Percentiles rank a stretch among this genome's conserved stretches.
Conservation (phyloP, 2,797 vertebrate genomes). For the Cynopterus sphinx region DNA sequence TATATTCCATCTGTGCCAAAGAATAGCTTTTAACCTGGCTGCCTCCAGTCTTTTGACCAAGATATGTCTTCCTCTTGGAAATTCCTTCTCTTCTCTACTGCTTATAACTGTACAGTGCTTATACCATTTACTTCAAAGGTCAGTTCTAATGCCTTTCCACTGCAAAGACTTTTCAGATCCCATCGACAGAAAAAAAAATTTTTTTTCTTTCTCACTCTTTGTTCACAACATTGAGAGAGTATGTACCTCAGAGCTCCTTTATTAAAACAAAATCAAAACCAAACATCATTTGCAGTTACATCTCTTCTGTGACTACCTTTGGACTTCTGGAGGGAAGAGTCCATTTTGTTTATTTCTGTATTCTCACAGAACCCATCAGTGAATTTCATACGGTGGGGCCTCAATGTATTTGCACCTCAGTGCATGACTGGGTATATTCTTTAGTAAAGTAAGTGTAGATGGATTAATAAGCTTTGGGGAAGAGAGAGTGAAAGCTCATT, state of each 20-base stretch:
- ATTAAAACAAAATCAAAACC: not conserved
- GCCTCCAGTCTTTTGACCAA: not conserved
- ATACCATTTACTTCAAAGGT: not conserved
- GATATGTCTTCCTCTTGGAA: not conserved
- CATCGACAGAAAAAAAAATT: not conserved
- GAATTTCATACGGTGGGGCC: not conserved
- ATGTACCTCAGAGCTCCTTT: not conserved
- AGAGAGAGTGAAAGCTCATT: slow-evolving; percentile 38
- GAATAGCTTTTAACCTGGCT: not conserved
- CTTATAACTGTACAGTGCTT: not conserved
- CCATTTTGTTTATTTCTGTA: slow-evolving; percentile 4
- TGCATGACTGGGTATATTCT: not conserved
- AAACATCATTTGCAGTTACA: not conserved
- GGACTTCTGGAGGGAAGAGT: not conserved
- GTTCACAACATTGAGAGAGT: not conserved
- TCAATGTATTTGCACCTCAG: not conserved
- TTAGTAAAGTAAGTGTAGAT: not conserved
- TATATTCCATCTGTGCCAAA: not conserved
- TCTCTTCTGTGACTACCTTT: slow-evolving; percentile 14
- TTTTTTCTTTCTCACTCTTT: not conserved
- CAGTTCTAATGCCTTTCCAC: not conserved
- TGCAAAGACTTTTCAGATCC: not conserved
- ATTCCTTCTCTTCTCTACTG: not conserved
- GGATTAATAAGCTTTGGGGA: slow-evolving; percentile 24
- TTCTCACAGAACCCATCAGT: not conserved